phyloP scores from a whole-genome alignment of 2,888 invertebrate genomes.

The Hartigia nigra region DNA sequence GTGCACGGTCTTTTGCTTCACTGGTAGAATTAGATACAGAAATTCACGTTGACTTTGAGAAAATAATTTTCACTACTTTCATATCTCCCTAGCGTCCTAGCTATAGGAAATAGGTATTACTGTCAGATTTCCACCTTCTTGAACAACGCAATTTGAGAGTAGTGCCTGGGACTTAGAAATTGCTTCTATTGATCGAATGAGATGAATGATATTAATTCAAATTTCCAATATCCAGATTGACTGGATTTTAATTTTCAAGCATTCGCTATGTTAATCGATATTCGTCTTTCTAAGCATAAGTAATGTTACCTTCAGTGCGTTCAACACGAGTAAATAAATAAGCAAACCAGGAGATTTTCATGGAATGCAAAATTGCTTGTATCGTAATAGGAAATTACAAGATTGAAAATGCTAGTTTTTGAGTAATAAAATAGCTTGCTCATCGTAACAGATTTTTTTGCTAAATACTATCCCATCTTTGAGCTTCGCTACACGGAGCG shows the following conservation, averaged over 20 bases:
- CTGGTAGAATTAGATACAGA: neutral
- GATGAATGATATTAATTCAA: neutral
- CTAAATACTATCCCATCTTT: neutral
- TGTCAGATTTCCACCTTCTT: neutral
- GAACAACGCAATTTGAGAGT: neutral
- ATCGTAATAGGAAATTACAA: neutral
- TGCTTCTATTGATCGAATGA: neutral
- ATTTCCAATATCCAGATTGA: neutral
- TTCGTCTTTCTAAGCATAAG: neutral
- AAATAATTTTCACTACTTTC: neutral
- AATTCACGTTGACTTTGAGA: neutral
- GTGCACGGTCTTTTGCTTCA: neutral
- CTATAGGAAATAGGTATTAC: conserved; percentile 2
- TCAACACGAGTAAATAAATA: neutral
- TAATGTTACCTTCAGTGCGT: neutral
- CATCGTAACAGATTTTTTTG: neutral
- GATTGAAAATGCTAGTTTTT: neutral
- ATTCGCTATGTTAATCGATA: conserved; percentile 1
- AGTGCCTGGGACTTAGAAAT: neutral
- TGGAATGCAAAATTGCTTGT: neutral
- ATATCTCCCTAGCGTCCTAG: neutral
- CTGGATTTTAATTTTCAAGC: neutral
- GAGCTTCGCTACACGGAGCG: neutral
- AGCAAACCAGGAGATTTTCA: neutral
- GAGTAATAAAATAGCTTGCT: neutral